Base-by-base conservation (phyloP, 1,140 invertebrate species). In the Periplaneta americana region DNA sequence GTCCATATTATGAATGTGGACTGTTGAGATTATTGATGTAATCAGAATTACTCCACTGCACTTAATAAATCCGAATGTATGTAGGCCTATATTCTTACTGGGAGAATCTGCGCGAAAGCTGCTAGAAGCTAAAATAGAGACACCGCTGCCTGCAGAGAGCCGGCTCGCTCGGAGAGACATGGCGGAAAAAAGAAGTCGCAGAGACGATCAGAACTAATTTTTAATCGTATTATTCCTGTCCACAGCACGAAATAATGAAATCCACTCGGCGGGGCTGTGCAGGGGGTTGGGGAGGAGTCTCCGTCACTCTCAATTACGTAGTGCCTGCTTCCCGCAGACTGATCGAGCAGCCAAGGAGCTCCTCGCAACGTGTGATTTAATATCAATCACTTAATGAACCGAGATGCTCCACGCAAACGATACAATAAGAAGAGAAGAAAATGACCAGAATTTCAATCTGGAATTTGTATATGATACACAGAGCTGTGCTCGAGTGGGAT, bases 231-330 rank as follows among this genome's bases (percentile, higher is more conserved):
- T 39, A 78, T 36, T 78, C 76, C 76, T 36, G 35, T 78, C 34
- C 18, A 78, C 34, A 78, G 76, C 35, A 78, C 76, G 36, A 39
- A 78, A 78, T 78, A 78, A 78, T 78, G 76, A 78, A 78, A 78
- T 22, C 13, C 28, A 66, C 48, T 66, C 28, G 48, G 0, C n/a
- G 22, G 48, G 28, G 10, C 8, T 66, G 13, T 8, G 22, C 48
- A 0, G 0, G 11, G 11, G 22, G 48, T 66, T 28, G 48, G 48
- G 15, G n/a, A n/a, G n/a, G n/a, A n/a, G n/a, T n/a, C 22, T 9
- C 22, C 48, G 48, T 66, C 48, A 66, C 22, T 66, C 48, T 66
- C 48, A 28, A 28, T 66, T 66, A 28, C 0, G 22, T n/a, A 28
- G 22, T 66, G 11, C 48, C 28, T 66, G 8, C 28, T n/a, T 66